Conservation (phyloP, 1,140 invertebrate genomes). For the Sogatella furcifera region DNA sequence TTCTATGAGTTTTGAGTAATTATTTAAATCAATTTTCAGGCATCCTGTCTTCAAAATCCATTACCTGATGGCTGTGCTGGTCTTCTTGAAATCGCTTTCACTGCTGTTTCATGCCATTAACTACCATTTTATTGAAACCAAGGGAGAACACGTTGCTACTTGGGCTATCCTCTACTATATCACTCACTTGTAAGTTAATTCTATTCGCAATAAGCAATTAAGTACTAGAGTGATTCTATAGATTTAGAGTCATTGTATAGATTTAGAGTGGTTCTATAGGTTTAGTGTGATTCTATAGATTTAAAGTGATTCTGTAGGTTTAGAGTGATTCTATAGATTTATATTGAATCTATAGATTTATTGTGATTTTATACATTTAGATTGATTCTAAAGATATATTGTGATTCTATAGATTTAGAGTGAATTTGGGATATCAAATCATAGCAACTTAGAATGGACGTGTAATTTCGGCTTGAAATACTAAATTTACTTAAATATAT, state of each 20-base stretch:
- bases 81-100: constrained; percentile 86
- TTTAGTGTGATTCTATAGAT: not conserved
- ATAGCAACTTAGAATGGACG: too few relatives aligned
- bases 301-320: too few relatives aligned
- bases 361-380: too few relatives aligned
- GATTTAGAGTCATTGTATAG: not conserved
- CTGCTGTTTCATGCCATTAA: constrained; percentile 94
- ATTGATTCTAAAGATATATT: too few relatives aligned
- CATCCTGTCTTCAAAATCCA: constrained; percentile 92
- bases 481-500: too few relatives aligned
- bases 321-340: not conserved
- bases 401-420: not conserved
- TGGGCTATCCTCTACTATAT: constrained; percentile 97
- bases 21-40: constrained; percentile 32
- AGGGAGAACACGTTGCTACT: constrained; percentile 87
- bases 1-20: too few relatives aligned
- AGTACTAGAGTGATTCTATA: not conserved
- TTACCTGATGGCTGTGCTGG: constrained; percentile 89
- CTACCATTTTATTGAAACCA: constrained; percentile 90
- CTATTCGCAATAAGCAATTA: not conserved
- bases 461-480: too few relatives aligned
- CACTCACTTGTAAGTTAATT: constrained; percentile 70
- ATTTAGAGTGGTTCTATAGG: too few relatives aligned
- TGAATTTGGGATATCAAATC: too few relatives aligned
- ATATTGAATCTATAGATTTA: too few relatives aligned